Conservation (phyloP, 2,113 vertebrate species). For the Anas platyrhynchos region DNA sequence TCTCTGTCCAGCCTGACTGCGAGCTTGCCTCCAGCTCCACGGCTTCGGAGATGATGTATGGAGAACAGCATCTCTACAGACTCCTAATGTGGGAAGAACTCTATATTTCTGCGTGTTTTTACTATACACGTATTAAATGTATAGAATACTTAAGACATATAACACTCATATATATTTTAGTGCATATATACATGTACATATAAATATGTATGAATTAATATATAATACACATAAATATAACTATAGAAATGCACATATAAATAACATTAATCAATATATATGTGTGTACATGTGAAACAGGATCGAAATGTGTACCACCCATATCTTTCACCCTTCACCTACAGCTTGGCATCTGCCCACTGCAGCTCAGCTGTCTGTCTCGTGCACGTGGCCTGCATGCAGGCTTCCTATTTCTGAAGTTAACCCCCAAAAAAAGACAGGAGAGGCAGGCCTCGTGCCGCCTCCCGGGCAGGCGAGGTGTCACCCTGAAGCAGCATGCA, state of each 20-base stretch:
- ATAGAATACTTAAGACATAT: background rate
- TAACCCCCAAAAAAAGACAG: background rate
- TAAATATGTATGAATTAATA: background rate
- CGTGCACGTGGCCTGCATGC: background rate
- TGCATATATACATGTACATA: too few relatives aligned
- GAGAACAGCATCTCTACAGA: background rate
- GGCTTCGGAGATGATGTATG: background rate
- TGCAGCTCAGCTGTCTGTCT: background rate
- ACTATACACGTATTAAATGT: background rate
- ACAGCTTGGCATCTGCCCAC: background rate
- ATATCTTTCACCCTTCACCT: background rate
- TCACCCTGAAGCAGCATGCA: background rate
- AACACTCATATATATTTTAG: background rate
- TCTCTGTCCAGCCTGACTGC: rapidly evolving
- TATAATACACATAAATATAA: background rate
- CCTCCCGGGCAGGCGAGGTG: background rate
- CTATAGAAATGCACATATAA: too few relatives aligned
- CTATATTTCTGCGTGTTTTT: background rate
- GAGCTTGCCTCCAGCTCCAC: background rate
- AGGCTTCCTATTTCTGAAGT: background rate
- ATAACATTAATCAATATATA: background rate
- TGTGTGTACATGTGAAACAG: background rate
- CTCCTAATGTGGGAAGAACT: background rate
- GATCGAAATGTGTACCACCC: background rate
- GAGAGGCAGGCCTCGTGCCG: background rate